Conservation (phyloP, 23 tunicate genomes). For the Clavelina lepadiformis region DNA sequence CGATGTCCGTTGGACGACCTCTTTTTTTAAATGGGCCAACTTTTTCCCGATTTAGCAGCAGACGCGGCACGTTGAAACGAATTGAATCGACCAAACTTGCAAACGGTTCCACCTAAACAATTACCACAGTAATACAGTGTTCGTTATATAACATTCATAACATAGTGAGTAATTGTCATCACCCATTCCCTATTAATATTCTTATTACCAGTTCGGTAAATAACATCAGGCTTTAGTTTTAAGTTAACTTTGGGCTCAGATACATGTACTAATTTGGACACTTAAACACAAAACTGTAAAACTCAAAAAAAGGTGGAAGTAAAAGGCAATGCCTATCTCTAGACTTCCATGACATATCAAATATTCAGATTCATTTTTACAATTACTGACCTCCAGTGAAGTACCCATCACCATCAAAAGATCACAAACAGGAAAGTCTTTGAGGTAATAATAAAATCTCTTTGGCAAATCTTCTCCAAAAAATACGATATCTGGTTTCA, state of each 20-base stretch:
- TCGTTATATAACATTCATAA: background rate
- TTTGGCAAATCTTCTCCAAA: constrained; percentile 91
- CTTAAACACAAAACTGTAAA: no score
- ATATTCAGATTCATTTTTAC: background rate
- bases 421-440: constrained; percentile 81
- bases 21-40: constrained; percentile 71
- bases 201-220: no score
- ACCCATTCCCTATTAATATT: no score
- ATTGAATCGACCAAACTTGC: constrained; percentile 68
- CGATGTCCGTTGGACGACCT: constrained; percentile 31
- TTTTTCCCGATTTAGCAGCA: constrained; percentile 55
- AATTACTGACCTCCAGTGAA: constrained; percentile 55
- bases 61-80: constrained; percentile 44
- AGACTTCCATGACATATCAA: background rate
- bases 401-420: constrained; percentile 87
- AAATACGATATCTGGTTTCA: constrained; percentile 93
- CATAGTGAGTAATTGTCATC: background rate
- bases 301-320: no score
- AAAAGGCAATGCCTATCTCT: no score
- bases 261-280: no score
- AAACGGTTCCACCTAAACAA: constrained; percentile 79
- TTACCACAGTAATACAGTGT: background rate
- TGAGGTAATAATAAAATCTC: constrained; percentile 71
- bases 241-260: no score
- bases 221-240: no score